Base-by-base conservation (phyloP, 2,888 invertebrate genomes). In the Metellina segmentata region DNA sequence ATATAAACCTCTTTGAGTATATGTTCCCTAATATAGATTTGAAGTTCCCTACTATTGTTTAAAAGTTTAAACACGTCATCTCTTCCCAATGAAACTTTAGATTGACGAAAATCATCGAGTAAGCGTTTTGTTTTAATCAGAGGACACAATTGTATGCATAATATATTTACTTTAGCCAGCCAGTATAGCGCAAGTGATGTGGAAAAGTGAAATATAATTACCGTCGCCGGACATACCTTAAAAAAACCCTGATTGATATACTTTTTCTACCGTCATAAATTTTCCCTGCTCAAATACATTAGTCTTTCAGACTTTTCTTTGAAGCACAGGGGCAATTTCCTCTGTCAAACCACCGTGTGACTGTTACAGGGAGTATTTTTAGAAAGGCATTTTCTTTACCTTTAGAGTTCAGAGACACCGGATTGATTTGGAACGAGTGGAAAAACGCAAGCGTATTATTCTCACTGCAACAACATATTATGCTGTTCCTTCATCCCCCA, bases 281-380 rank as follows among this genome's bases (percentile, higher is more conserved):
- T 79, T 79, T 82, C 71, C 20, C 4, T n/a, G 20, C 7, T 1
- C 34, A 49, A 82, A 48, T 51, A 13, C 82, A 82, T 82, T 82
- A 71, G 51, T 82, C 71, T 82, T 51, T 71, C 48, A 49, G 11
- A 71, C 49, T 74, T 74, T 74, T 34, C 74, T 7, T 19, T 34
- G 71, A 71, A 71, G 51, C 19, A 82, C n/a, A 71, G 71, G 34
- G 8, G 82, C 48, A 71, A 82, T 82, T 82, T 82, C 51, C 82
- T 51, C 16, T 20, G 51, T 52, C 70, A 71, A 11, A 48, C 11
- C 49, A 51, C 70, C 19, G 49, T 34, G n/a, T 79, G 34, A 20
- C 61, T 61, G 81, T 34, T 81, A 81, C 13, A 71, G 70, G n/a
- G 19, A 7, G 49, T 71, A 82, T 71, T 69, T 82, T 71, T 82